phyloP scores from a whole-genome alignment of 2,888 invertebrate species.

The Pheosia tremula region DNA sequence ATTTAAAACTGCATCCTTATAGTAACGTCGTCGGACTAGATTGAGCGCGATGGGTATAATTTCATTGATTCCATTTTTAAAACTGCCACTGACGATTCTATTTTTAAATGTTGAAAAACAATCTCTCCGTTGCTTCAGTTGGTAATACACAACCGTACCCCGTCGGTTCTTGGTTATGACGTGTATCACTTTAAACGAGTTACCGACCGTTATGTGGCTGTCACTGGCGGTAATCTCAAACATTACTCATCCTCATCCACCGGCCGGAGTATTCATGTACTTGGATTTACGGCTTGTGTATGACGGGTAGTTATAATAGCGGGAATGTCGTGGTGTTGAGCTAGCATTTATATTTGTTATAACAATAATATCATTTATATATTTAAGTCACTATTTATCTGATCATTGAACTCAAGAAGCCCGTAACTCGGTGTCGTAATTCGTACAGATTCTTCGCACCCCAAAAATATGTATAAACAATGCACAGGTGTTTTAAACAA shows the following conservation, averaged over 20 bases:
- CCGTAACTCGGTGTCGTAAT: background rate
- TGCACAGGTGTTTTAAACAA: background rate
- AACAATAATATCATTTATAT: too few relatives aligned
- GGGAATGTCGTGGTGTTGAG: too few relatives aligned
- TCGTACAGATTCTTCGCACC: background rate
- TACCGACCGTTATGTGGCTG: constrained; percentile 37
- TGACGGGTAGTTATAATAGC: background rate
- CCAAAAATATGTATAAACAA: background rate
- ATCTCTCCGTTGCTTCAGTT: background rate
- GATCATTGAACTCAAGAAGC: background rate
- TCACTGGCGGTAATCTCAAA: constrained; percentile 42
- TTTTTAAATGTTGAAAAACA: background rate
- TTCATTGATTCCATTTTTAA: too few relatives aligned
- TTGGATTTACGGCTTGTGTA: background rate
- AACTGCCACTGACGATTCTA: too few relatives aligned
- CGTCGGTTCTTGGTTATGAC: constrained; percentile 11
- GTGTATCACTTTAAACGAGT: constrained; percentile 29
- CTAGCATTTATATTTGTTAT: too few relatives aligned
- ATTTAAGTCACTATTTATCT: too few relatives aligned
- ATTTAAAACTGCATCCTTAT: too few relatives aligned
- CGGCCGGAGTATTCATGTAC: constrained; percentile 7
- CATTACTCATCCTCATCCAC: constrained; percentile 40
- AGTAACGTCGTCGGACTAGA: too few relatives aligned
- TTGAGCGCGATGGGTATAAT: too few relatives aligned
- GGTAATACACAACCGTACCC: background rate